Evolutionary conservation across 2,888 invertebrate genomes (phyloP), one percentile per base, ranked within the genome.

Genomic region (Agrotis clavis): DNA sequence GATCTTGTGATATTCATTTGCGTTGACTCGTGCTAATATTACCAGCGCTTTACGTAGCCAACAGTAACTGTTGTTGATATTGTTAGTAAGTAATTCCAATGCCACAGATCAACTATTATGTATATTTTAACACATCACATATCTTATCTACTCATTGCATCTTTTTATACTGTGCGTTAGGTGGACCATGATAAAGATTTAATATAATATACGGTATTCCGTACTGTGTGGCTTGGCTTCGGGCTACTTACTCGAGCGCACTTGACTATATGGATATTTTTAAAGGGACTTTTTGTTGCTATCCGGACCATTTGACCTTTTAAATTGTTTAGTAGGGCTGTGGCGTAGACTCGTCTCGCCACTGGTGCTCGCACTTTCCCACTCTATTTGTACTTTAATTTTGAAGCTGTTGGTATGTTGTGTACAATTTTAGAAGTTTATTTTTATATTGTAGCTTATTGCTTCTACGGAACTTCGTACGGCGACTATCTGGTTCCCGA

Each of bases 41-140:
- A 69, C 63, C 62, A 67, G 68, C 66, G 77, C 79, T 68, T 50
- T 47, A 71, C 35, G 50, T 67, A 54, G 72, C 71, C 57, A 77
- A 75, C 73, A 76, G 74, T 72, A 77, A 75, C 73, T 77, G 74
- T 72, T 79, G 74, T 76, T 81, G 60, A 75, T 73, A 72, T 66
- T 66, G 69, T 81, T 56, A 65, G 82, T 67, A 65, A 50, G 21
- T 72, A 79, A 86, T 85, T 87, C 85, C 76, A 85, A 77, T 78
- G 88, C 83, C 87, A 83, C 85, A 83, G 89, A 69, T 67, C 68
- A 59, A 79, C 57, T 79, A 79, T 71, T 81, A 81, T 77, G 83
- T 89, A 90, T 91, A 92, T 90, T 89, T 92, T 94, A 94, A 94
- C 90, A 94, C 94, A 93, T 94, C 94, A 96, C 96, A 96, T 96